Percentiles rank a stretch among this genome's conserved stretches.
Evolutionary conservation across 1,140 invertebrate species (phyloP).

Genomic region (Aporrectodea caliginosa): DNA sequence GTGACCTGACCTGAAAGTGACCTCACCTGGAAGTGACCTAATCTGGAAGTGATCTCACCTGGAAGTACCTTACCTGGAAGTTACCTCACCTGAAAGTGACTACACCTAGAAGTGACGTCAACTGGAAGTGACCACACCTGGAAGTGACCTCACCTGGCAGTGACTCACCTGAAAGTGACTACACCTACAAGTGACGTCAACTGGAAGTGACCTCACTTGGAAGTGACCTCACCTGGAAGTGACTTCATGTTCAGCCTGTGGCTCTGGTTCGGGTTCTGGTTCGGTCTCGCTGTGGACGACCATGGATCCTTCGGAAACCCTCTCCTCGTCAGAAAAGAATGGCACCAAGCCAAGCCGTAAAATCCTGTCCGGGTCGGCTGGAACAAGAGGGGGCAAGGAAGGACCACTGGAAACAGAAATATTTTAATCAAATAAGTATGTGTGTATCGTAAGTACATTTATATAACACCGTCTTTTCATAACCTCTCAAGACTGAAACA

Average conservation of each 20-base stretch:
- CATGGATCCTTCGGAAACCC: not conserved
- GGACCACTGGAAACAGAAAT: not conserved
- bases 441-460: too few species aligned
- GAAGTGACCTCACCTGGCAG: not conserved
- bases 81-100: not conserved
- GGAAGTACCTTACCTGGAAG: not conserved
- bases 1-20: too few species aligned
- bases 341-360: not conserved
- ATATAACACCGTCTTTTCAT: too few species aligned
- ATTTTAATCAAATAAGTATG: not conserved
- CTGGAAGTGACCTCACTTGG: not conserved
- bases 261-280: not conserved
- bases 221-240: not conserved
- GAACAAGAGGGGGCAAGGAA: not conserved
- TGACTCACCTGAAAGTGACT: not conserved
- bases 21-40: not conserved
- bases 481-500: not conserved
- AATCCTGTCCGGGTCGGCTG: not conserved
- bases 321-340: not conserved
- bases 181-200: too few species aligned
- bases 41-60: not conserved
- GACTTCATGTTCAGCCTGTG: not conserved
- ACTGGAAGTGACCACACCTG: not conserved
- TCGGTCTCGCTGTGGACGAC: not conserved
- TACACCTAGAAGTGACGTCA: too few species aligned